Evolutionary conservation across 2,113 vertebrate species (phyloP).

Genomic region (Pterocles burchelli): DNA sequence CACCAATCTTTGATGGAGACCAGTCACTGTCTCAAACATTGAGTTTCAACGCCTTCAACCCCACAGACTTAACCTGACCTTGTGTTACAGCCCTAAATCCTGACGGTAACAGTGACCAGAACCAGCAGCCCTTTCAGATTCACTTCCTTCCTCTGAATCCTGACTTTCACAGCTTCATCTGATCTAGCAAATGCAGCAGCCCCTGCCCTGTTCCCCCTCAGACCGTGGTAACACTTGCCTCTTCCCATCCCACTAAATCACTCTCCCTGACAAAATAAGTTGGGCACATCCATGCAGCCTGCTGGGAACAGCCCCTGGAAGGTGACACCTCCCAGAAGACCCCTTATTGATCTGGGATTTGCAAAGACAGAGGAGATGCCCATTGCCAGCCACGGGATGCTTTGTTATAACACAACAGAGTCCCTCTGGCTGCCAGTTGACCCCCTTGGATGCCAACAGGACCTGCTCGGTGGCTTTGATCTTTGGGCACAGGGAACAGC

Average conservation of each 20-base stretch:
- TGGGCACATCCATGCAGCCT: neutral
- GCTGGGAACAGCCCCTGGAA: neutral
- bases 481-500: neutral
- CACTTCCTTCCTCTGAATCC: neutral
- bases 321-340: neutral
- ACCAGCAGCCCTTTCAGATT: too few species aligned
- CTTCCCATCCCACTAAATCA: neutral
- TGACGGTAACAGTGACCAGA: neutral
- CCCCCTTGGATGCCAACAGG: neutral
- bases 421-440: neutral
- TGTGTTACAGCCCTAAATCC: neutral
- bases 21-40: neutral
- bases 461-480: neutral
- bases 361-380: neutral
- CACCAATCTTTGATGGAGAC: neutral
- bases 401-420: neutral
- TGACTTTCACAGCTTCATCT: neutral
- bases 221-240: neutral
- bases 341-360: neutral
- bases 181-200: neutral
- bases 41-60: neutral
- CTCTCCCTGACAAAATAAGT: neutral
- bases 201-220: neutral
- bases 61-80: neutral
- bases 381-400: fast-evolving